Conservation (phyloP, 1,140 invertebrate species). For the Zaprionus lachaisei region DNA sequence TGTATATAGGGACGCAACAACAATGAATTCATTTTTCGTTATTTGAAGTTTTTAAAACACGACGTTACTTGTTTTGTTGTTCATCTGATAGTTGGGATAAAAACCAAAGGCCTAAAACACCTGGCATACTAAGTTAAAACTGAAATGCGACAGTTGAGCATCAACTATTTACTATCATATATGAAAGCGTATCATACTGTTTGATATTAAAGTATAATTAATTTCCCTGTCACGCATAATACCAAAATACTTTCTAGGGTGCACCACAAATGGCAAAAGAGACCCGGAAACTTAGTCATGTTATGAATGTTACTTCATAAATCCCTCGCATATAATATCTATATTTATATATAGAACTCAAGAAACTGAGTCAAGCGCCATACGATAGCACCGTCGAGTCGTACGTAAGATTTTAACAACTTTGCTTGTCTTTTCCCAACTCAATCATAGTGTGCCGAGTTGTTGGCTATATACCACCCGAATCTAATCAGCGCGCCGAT, state of each 20-base stretch:
- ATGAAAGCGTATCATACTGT: too few species aligned
- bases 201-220: too few species aligned
- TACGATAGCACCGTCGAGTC: conserved; percentile 36
- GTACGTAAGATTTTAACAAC: conserved; percentile 32
- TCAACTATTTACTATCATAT: too few species aligned
- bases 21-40: conserved; percentile 23
- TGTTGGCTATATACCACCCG: conserved; percentile 10
- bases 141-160: too few species aligned
- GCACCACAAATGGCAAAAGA: background rate
- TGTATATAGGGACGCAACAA: conserved; percentile 19
- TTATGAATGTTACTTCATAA: conserved; percentile 8
- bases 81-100: background rate
- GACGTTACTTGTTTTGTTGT: background rate
- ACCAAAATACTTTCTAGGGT: background rate
- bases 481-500: conserved; percentile 45
- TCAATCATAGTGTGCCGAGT: conserved; percentile 16
- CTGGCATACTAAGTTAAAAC: background rate
- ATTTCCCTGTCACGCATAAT: background rate
- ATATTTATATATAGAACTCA: conserved; percentile 32
- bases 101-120: background rate
- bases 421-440: conserved; percentile 30
- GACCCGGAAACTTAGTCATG: conserved; percentile 34
- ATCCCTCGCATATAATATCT: conserved; percentile 37
- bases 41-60: background rate
- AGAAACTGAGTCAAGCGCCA: conserved; percentile 33